Base-by-base conservation (phyloP, 1,140 invertebrate genomes). In the Pseudomyrmex sp. region DNA sequence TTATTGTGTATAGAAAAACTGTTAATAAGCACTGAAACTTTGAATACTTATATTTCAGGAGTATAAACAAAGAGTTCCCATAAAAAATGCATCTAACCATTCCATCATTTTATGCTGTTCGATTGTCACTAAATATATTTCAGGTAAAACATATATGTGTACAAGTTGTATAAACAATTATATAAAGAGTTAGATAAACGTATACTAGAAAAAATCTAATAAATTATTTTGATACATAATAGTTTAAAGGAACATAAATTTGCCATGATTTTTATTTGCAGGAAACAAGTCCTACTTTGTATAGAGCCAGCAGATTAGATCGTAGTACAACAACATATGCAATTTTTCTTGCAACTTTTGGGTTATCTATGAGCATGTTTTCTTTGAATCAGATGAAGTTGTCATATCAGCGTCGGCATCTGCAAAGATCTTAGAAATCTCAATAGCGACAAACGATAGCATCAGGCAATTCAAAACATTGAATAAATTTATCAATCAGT, bases 301-400 rank as follows among this genome's bases (percentile, higher is more conserved):
- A 88, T 5, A 93, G 70, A 62, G 74, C 73, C 13, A 75, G 62
- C 2, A 68, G 8, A 2, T 66, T 77, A 10, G 92, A 93, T 52
- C 88, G 92, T 5, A 87, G 87, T 3, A 89, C 87, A 4, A 77
- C 88, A 0, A 87, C 83, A 13, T 93, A 92, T 9, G 93, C 93
- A 0, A 23, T 91, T 12, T 23, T 94, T 1, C 74, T 94, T 7
- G 93, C 94, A 13, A 92, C 93, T 10, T 79, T 93, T 5, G 94
- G 93, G n/a, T 50, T 95, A 0, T 93, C 93, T 1, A 73, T 94
- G 68, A 93, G 92, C 46, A 88, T 94, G 76, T 94, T 94, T 76
- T 93, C 93, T 9, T 77, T 94, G 44, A 91, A 89, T 7, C 93
- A 94, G 62, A 91, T 95, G 93, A 77, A 92, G 48, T 88, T 91